Evolutionary conservation across 2,888 invertebrate species (phyloP).

Genomic region (Pteria penguin): DNA sequence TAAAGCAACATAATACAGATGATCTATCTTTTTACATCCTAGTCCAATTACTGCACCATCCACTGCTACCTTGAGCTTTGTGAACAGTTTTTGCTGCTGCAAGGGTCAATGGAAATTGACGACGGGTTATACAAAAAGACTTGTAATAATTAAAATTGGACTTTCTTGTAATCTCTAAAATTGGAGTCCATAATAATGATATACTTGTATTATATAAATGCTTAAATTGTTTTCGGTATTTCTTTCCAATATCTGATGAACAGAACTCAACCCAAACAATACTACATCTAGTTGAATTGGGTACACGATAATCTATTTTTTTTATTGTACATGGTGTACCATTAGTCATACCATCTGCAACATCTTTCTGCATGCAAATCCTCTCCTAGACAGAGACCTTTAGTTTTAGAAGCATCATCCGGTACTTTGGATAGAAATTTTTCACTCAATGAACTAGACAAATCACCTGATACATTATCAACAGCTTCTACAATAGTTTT

Average conservation of each 20-base stretch:
- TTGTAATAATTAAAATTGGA: conserved; percentile 12
- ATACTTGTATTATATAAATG: conserved; percentile 29
- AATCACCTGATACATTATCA: conserved; percentile 13
- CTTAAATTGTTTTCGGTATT: conserved; percentile 32
- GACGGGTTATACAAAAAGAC: conserved; percentile 27
- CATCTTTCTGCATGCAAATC: neutral
- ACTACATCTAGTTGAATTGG: conserved; percentile 17
- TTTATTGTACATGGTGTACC: conserved; percentile 26
- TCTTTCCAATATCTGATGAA: conserved; percentile 3
- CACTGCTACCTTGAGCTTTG: conserved; percentile 50
- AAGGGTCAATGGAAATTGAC: conserved; percentile 47
- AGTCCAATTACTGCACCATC: conserved; percentile 43
- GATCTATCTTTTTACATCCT: conserved; percentile 38
- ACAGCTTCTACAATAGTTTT: conserved; percentile 1
- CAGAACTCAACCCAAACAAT: conserved; percentile 46
- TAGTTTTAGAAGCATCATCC: conserved; percentile 7
- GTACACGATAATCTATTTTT: conserved; percentile 40
- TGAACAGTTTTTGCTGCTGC: conserved; percentile 53
- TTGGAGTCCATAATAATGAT: conserved; percentile 11
- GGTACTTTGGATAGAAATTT: neutral
- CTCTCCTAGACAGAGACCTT: conserved; percentile 2
- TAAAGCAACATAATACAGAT: conserved; percentile 55
- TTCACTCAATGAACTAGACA: neutral
- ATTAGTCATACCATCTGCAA: conserved; percentile 10
- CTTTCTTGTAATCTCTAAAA: neutral